Percentiles rank a stretch among this genome's conserved stretches.
These are phyloP conservation scores for Hydrotaea cyrtoneurina DNA, from an alignment of 2,888 invertebrate genomes.

Conservation along the genomic window DNA sequence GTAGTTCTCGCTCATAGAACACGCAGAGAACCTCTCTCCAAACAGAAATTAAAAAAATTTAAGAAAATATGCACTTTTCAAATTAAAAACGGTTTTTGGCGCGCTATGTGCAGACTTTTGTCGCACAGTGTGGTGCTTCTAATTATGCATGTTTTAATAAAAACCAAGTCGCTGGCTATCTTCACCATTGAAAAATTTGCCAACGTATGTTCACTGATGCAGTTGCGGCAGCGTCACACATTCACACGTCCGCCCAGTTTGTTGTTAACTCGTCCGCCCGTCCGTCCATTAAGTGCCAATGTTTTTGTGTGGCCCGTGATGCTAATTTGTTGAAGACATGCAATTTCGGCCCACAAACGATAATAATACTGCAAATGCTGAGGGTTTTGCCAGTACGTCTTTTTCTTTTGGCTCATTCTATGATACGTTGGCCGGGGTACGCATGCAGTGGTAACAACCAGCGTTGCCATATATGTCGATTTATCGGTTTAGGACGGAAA, in stretches of 20 bases:
- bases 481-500: too few relatives aligned
- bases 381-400: not conserved
- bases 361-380: not conserved
- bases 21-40: too few relatives aligned
- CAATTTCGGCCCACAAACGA: slow-evolving; percentile 43
- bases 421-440: not conserved
- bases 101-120: not conserved
- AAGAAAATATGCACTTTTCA: too few relatives aligned
- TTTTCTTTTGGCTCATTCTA: not conserved
- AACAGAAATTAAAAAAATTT: too few relatives aligned
- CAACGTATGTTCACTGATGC: not conserved
- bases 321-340: slow-evolving; percentile 58
- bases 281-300: slow-evolving; percentile 52
- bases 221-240: not conserved
- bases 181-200: not conserved
- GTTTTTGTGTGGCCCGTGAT: slow-evolving; percentile 37
- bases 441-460: not conserved
- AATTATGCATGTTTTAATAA: not conserved
- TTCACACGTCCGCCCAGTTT: not conserved
- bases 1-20: too few relatives aligned
- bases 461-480: too few relatives aligned
- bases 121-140: not conserved
- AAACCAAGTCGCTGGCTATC: not conserved
- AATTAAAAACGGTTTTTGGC: too few relatives aligned
- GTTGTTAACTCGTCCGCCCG: slow-evolving; percentile 7